Percentiles rank a stretch among this genome's conserved stretches.
These are phyloP conservation scores for Herpetotheres cachinnans DNA, from an alignment of 2,113 vertebrate species.

Conservation along the genomic window DNA sequence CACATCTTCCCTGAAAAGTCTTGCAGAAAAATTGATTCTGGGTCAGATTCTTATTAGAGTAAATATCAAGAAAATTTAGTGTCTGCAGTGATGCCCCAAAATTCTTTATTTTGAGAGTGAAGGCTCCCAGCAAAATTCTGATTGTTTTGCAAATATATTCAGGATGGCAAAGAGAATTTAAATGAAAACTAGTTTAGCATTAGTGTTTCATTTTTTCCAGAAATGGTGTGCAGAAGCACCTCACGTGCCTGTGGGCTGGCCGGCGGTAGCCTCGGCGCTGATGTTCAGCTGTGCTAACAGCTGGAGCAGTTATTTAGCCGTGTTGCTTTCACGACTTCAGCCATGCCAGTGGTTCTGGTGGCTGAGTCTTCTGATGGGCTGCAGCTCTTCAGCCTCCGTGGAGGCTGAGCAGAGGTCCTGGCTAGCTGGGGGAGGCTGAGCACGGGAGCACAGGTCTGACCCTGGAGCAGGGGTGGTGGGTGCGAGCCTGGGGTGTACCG, in stretches of 20 bases:
- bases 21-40: neutral
- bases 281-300: neutral
- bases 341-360: neutral
- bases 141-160: neutral
- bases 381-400: fast-evolving
- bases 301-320: fast-evolving
- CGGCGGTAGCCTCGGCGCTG: fast-evolving
- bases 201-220: neutral
- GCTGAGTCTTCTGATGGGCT: neutral
- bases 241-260: fast-evolving
- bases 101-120: neutral
- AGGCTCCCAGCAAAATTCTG: neutral
- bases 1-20: neutral
- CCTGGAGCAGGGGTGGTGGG: neutral
- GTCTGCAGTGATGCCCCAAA: neutral
- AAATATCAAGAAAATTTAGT: neutral
- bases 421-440: fast-evolving
- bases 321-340: neutral
- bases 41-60: neutral
- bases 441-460: neutral
- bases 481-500: fast-evolving
- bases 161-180: neutral
- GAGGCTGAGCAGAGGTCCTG: neutral
- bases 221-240: fast-evolving
- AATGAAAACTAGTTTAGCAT: neutral